Base-by-base conservation (phyloP, 2,888 invertebrate species). In the Cecidostiba fungosa region DNA sequence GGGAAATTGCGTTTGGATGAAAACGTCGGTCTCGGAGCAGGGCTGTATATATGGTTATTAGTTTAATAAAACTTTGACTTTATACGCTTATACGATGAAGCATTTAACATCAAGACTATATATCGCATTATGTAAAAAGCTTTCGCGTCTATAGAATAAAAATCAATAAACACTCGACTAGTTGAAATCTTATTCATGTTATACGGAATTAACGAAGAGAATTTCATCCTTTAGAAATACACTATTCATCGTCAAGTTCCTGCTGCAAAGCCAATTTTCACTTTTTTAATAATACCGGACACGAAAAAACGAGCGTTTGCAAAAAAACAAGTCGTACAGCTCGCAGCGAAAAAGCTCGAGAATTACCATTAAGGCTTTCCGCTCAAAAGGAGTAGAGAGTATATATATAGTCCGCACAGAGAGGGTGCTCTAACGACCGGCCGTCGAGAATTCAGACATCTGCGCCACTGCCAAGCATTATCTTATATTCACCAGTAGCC, bases 401-500 rank as follows among this genome's bases (percentile, higher is more conserved):
- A 3, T n/a, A n/a, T n/a, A n/a, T n/a, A n/a, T 50, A 54, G 54
- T 16, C 4, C 26, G 5, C 12, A 26, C 29, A n/a, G 26, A 66
- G 10, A 8, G n/a, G n/a, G n/a, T n/a, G 29, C 66, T 66, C 16
- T 66, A 66, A 66, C 66, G 66, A 66, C 23, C 50, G 50, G 54
- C 66, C 23, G 14, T 3, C 66, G 66, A 29, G 66, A 14, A 66
- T 66, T 66, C 66, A 26, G 66, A 66, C 66, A 29, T 66, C 29
- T 29, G 66, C 66, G 26, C n/a, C 66, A 23, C 23, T 66, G 66
- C 66, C 66, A 66, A 66, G 66, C 43, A 59, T 77, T 72, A 83
- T 83, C 70, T 82, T n/a, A 59, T 59, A n/a, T 76, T 66, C 47
- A 76, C 39, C 14, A 59, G 54, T 59, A n/a, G 19, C 54, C 54